Evolutionary conservation across 2,888 invertebrate species (phyloP), one percentile per base, ranked within the genome.

Genomic region (Scaptomyza flava): DNA sequence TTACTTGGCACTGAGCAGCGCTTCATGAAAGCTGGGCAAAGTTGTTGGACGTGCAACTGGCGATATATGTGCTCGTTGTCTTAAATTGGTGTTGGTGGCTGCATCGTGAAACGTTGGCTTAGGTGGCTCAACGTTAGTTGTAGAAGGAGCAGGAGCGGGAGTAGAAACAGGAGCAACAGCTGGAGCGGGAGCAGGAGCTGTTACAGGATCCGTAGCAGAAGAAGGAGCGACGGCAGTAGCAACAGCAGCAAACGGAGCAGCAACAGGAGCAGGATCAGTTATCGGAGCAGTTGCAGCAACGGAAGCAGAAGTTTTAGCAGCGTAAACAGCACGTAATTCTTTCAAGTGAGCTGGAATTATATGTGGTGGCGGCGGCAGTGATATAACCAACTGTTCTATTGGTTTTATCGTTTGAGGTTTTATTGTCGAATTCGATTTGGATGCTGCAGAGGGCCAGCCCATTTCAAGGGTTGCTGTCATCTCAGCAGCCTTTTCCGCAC

Each of bases 1-100:
- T 57, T 65, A 83, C 83, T 80, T 84, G 61, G 79, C 83, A 38
- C 56, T 72, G 4, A 68, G 65, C 6, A 84, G 45, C 2, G 69
- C 73, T 20, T 83, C 77, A n/a, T 72, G 77, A n/a, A 82, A 84
- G 47, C 60, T 70, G 12, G 68, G 50, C 12, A 36, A 12, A 7
- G 17, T 9, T 4, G 50, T 42, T 5, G 36, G 5, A 1, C 6
- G 68, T 6, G 31, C 12, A 6, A 20, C n/a, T 1, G 7, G 7
- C 3, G 7, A 41, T n/a, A 12, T 33, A 6, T 17, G 54, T 9
- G 12, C 17, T 12, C 6, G 38, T 8, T 36, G 27, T 11, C 12
- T 20, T 2, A 3, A 27, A 9, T 6, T 60, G 27, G 77, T 81
- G n/a, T 82, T 82, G n/a, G 81, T 70, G 17, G 69, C 45, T 20